Base-by-base conservation (phyloP, 2,797 vertebrate species). In the Pseudomugil tenellus region DNA sequence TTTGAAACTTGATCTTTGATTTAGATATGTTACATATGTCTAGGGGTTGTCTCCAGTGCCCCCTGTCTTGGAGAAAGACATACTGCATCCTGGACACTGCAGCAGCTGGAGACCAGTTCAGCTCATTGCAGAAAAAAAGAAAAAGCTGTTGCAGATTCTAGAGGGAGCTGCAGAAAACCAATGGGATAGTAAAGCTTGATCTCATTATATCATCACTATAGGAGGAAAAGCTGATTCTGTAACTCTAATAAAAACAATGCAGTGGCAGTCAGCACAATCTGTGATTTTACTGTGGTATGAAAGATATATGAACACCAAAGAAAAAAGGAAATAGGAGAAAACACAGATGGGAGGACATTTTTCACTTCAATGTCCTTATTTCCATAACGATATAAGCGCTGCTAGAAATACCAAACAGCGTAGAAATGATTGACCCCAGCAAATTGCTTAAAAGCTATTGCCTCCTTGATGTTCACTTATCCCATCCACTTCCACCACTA, bases 21-120 rank as follows among this genome's bases (percentile, higher is more conserved):
- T 16, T 7, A 51, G 23, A 32, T 52, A n/a, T 29, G 29, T 19
- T 71, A 12, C 49, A 16, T 11, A 16, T 21, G 19, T 49, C 29
- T 58, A 29, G 14, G 48, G 32, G n/a, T 78, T 41, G 7, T 54
- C 64, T 72, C 61, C 79, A 35, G 51, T 64, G 73, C 70, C 80
- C 66, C 58, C 74, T 82, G 58, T 77, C 65, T 57, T 51, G 17
- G 46, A 72, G 34, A 72, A 65, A 31, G 28, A 25, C 2, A 39
- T 60, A 72, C 39, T 80, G 66, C 78, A 72, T 53, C 13, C 46
- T 63, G 56, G 48, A 66, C 63, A 76, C 69, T 76, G 79, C 79
- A 83, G 75, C 46, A 55, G 48, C 29, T 49, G 58, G 41, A 71
- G 63, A 48, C 60, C 63, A 58, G 37, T 9, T 21, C 60, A 68